Evolutionary conservation across 2,113 vertebrate species (phyloP).

Genomic region (Chamaea fasciata): DNA sequence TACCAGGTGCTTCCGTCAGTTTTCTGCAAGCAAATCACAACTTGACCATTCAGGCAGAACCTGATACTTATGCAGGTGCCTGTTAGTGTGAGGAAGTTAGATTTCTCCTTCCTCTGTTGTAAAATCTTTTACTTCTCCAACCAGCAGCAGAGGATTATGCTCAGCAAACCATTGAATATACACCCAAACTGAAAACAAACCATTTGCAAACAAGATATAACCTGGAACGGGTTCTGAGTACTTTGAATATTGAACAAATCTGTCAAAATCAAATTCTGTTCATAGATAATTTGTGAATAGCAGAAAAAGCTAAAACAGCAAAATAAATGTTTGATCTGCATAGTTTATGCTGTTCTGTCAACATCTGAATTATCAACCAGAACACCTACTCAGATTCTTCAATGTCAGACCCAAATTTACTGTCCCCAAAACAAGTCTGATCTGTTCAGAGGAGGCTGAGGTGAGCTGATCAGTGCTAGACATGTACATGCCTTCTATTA

Average conservation of each 20-base stretch:
- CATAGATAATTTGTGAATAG: constrained; percentile 4
- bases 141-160: neutral
- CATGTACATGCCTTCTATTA: neutral
- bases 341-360: neutral
- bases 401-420: constrained; percentile 1
- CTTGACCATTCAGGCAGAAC: neutral
- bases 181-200: neutral
- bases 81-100: neutral
- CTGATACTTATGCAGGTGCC: neutral
- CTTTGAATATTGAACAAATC: constrained; percentile 33
- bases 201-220: constrained; percentile 11
- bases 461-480: neutral
- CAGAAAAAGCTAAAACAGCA: neutral
- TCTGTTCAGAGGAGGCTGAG: neutral
- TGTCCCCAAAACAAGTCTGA: neutral
- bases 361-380: neutral
- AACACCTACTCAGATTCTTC: neutral
- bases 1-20: neutral
- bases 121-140: neutral
- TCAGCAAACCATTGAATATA: neutral
- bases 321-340: constrained; percentile 33
- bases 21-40: neutral
- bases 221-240: neutral
- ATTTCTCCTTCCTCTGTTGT: neutral
- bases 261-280: constrained; percentile 38